These are phyloP conservation scores for Acrobasis suavella DNA, from an alignment of 2,888 invertebrate species.

Conservation along the genomic window DNA sequence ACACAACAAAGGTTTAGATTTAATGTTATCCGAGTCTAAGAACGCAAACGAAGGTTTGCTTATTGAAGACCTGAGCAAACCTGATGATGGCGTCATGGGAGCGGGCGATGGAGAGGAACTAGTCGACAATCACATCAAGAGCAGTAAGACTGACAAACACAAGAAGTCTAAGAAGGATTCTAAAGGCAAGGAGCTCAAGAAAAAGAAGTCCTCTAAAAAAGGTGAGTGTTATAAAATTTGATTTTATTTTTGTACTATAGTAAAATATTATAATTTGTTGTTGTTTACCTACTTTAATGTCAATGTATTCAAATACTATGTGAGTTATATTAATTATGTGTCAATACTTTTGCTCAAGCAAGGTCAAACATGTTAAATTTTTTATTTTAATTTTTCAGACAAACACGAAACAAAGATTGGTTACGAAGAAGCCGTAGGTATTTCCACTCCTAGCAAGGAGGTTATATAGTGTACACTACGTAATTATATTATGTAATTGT, in stretches of 20 bases:
- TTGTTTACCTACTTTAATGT: background rate
- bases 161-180: conserved; percentile 74
- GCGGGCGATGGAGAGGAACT: conserved; percentile 45
- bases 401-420: conserved; percentile 85
- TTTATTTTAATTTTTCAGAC: conserved; percentile 54
- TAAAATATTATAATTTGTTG: background rate
- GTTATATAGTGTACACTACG: conserved; percentile 78
- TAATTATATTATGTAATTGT: conserved; percentile 29
- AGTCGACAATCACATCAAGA: conserved; percentile 44
- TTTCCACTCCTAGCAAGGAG: conserved; percentile 95
- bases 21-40: conserved; percentile 63
- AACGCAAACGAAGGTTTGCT: conserved; percentile 49
- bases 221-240: conserved; percentile 43
- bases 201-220: conserved; percentile 73
- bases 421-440: conserved; percentile 95
- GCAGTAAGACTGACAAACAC: conserved; percentile 75
- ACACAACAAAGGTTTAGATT: conserved; percentile 57
- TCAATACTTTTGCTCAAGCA: too few species aligned
- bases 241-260: conserved; percentile 13
- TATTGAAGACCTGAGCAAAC: conserved; percentile 47
- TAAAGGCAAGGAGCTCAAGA: conserved; percentile 70
- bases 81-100: conserved; percentile 65
- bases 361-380: too few species aligned
- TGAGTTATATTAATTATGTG: too few species aligned
- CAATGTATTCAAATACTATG: too few species aligned